Conservation (phyloP, 2,797 vertebrate genomes). For the Crypturellus tataupa region DNA sequence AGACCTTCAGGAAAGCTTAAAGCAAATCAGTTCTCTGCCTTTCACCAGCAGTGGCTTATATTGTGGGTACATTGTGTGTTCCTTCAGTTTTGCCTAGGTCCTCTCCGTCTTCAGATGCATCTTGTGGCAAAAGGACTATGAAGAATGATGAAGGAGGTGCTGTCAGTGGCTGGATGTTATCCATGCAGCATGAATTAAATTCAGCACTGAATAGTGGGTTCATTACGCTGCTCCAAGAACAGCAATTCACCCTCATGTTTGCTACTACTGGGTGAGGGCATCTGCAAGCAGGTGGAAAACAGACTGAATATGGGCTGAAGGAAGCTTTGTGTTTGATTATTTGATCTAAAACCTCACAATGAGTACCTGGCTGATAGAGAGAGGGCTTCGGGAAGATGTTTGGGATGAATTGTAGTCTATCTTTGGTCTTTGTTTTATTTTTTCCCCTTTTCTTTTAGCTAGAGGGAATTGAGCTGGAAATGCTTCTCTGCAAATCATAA, state of each 20-base stretch:
- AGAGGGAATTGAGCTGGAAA: background rate
- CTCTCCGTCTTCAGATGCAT: background rate
- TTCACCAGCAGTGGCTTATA: background rate
- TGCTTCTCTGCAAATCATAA: constrained; percentile 4
- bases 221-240: background rate
- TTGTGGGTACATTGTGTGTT: background rate
- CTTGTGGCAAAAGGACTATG: background rate
- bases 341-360: background rate
- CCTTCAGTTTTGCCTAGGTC: background rate
- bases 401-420: background rate
- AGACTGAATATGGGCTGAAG: background rate
- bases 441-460: background rate
- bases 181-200: background rate
- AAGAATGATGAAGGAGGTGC: background rate
- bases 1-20: background rate
- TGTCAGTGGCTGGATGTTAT: background rate
- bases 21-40: background rate
- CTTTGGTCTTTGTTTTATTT: background rate
- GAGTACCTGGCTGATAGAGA: background rate
- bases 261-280: background rate
- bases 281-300: background rate
- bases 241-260: background rate
- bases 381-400: background rate
- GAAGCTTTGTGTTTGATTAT: background rate
- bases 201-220: background rate